Evolutionary conservation across 2,888 invertebrate genomes (phyloP).

Genomic region (Drosophila melanosoma): DNA sequence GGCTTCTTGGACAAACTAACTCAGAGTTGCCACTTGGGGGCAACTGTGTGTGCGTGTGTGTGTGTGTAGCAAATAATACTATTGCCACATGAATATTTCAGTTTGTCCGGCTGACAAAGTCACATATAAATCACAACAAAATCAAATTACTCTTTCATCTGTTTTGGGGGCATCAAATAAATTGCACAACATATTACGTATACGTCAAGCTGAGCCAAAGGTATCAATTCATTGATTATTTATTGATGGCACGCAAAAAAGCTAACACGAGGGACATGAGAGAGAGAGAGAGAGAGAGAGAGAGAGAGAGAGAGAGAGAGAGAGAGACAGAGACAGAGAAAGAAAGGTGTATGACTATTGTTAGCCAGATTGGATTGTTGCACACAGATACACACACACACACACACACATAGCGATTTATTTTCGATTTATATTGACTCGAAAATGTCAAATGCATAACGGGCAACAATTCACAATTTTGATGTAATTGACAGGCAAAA

Average conservation of each 20-base stretch:
- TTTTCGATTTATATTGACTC: conserved; percentile 78
- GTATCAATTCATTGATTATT: conserved; percentile 77
- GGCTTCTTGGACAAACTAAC: background rate
- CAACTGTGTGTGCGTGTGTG: background rate
- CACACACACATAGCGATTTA: conserved; percentile 38
- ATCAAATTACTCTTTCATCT: conserved; percentile 77
- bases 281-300: conserved; percentile 1
- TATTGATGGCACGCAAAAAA: conserved; percentile 72
- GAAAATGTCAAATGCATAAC: conserved; percentile 81
- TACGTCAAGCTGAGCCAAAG: conserved; percentile 52
- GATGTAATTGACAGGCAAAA: conserved; percentile 78
- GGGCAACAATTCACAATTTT: conserved; percentile 76
- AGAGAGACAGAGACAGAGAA: background rate
- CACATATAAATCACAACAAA: conserved; percentile 71
- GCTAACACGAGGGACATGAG: background rate
- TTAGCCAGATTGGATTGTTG: conserved; percentile 69
- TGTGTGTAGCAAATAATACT: background rate
- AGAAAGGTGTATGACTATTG: conserved; percentile 63
- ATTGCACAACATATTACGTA: conserved; percentile 71
- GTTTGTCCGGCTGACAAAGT: conserved; percentile 46
- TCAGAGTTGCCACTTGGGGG: background rate
- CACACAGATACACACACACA: background rate
- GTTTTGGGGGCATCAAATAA: conserved; percentile 58
- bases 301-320: background rate
- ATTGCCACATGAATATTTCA: conserved; percentile 42